Evolutionary conservation across 2,888 invertebrate genomes (phyloP).

Genomic region (Crematogaster levior): DNA sequence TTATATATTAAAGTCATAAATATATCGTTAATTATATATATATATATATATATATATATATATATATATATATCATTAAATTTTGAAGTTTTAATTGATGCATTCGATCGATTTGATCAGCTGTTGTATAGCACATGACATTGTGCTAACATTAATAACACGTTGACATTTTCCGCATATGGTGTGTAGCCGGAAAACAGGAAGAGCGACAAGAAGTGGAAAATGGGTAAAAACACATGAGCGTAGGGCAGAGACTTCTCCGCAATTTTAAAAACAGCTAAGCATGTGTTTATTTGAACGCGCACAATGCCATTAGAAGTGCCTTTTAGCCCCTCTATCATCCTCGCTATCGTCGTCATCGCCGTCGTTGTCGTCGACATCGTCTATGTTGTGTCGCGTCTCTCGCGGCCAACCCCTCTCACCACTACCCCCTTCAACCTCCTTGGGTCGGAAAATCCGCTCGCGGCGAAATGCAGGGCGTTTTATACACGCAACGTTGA

Average conservation of each 20-base stretch:
- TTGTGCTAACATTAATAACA: neutral
- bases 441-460: conserved; percentile 51
- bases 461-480: conserved; percentile 46
- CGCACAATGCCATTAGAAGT: conserved; percentile 79
- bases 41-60: no score
- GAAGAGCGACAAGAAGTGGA: conserved; percentile 1
- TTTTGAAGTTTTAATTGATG: neutral
- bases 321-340: conserved; percentile 72
- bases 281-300: conserved; percentile 79
- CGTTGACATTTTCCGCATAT: neutral
- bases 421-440: neutral
- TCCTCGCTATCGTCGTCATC: conserved; percentile 63
- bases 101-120: neutral
- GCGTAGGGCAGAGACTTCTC: conserved; percentile 48
- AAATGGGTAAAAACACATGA: conserved; percentile 11
- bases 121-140: neutral
- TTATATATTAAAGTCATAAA: neutral
- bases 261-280: conserved; percentile 73
- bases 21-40: no score
- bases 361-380: conserved; percentile 37
- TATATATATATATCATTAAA: no score
- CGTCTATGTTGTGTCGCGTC: conserved; percentile 53
- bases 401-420: conserved; percentile 38
- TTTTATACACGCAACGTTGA: conserved; percentile 28
- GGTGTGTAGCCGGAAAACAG: neutral